Evolutionary conservation across 2,113 vertebrate genomes (phyloP).

Genomic region (Origma solitaria): DNA sequence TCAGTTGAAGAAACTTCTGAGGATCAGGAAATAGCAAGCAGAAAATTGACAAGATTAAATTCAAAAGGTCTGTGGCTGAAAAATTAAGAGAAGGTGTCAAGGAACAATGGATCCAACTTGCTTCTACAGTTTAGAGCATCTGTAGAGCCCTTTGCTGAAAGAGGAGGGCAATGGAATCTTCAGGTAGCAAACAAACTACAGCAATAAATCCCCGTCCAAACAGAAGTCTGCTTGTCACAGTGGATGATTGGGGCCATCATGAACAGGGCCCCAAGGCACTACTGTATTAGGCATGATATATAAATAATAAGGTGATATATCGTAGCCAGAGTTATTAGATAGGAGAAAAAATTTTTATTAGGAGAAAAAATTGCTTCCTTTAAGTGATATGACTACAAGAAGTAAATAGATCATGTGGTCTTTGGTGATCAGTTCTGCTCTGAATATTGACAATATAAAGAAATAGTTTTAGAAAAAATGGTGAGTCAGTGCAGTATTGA

Average conservation of each 20-base stretch:
- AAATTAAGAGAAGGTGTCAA: neutral
- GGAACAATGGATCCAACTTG: neutral
- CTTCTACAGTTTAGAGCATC: neutral
- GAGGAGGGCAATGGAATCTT: neutral
- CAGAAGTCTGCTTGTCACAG: neutral
- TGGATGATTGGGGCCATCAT: neutral
- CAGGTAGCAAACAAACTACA: neutral
- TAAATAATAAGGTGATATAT: neutral
- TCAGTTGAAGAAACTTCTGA: neutral
- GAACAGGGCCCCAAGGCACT: neutral
- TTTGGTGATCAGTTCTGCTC: neutral
- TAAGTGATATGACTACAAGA: neutral
- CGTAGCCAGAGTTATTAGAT: neutral
- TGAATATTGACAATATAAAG: neutral
- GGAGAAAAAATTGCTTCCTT: neutral
- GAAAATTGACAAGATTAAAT: neutral
- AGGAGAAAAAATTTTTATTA: neutral
- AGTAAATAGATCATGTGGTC: neutral
- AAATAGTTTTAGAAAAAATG: neutral
- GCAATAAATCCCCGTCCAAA: neutral
- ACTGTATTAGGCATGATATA: neutral
- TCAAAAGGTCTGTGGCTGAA: neutral
- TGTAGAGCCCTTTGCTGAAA: neutral
- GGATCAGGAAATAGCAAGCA: neutral
- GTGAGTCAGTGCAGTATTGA: neutral